These are phyloP conservation scores for Philopotamus ludificatus DNA, from an alignment of 1,140 invertebrate genomes.

Conservation along the genomic window DNA sequence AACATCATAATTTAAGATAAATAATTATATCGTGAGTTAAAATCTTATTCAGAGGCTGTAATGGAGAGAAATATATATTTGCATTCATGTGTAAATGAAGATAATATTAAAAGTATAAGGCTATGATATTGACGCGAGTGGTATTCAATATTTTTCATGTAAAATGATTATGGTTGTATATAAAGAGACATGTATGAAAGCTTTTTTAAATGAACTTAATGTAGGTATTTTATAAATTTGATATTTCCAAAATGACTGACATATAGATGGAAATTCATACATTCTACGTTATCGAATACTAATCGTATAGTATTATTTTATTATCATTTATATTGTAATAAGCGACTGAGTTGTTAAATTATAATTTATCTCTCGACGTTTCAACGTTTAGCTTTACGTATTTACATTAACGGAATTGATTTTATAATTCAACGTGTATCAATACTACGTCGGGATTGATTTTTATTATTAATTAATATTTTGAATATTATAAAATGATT, in stretches of 20 bases:
- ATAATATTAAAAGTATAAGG: too few relatives aligned
- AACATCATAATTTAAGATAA: too few relatives aligned
- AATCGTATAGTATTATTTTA: neutral
- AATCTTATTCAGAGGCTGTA: too few relatives aligned
- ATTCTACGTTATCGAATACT: neutral
- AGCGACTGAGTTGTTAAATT: slow-evolving; percentile 12
- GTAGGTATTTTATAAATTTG: neutral
- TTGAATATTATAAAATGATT: neutral
- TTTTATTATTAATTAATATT: too few relatives aligned
- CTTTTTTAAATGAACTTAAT: neutral
- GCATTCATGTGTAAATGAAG: too few relatives aligned
- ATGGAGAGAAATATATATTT: too few relatives aligned
- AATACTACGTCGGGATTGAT: neutral
- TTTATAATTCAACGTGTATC: neutral
- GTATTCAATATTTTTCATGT: too few relatives aligned
- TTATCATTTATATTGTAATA: slow-evolving; percentile 15
- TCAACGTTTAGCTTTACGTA: too few relatives aligned
- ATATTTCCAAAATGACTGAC: slow-evolving; percentile 36
- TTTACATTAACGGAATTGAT: too few relatives aligned
- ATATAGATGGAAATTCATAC: slow-evolving; percentile 25
- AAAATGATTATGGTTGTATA: neutral
- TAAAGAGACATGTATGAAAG: neutral
- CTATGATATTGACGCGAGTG: too few relatives aligned
- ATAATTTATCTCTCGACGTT: neutral
- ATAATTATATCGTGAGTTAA: too few relatives aligned